Evolutionary conservation across 2,113 vertebrate genomes (phyloP), one percentile per base, ranked within the genome.

Genomic region (Maccullochella peelii): DNA sequence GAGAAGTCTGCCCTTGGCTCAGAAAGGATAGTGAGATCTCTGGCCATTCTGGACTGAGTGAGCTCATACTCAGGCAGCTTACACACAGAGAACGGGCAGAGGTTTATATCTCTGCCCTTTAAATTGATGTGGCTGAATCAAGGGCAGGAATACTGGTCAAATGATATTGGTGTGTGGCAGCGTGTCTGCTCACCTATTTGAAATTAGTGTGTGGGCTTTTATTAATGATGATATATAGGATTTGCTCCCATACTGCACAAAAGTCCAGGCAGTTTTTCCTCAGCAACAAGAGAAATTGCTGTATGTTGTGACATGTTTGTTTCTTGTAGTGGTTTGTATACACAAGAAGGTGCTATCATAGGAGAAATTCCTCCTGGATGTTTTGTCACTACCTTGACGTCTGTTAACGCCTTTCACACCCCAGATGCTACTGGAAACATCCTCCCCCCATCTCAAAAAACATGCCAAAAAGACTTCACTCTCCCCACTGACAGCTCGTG

Each of bases 1-100:
- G 88, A 87, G 83, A 82, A 82, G 73, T 79, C 88, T 86, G 89
- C 80, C 87, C 91, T 94, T 87, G 88, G 85, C 86, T 87, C 80
- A 85, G 67, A 86, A 76, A 85, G 76, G 52, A 86, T 68, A 83
- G 84, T 84, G 87, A 90, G 82, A 86, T 85, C 82, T 54, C 66
- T 50, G 55, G 81, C 76, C 79, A 77, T 79, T 85, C 78, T 80
- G 83, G 79, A 83, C 68, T 21, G 59, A 57, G 58, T 44, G 42
- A 81, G 79, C 80, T 74, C 80, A 57, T 90, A 73, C 89, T 89
- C 75, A 52, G 71, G 67, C 73, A 58, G 83, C 77, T 75, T 55
- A 70, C 86, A 91, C 66, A 25, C 57, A 62, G 84, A 79, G 79
- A 90, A 76, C 49, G 62, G 77, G 73, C 84, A 75, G 78, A 81